A percentile compares a stretch with the other conserved stretches of the same genome.
phyloP scores from a whole-genome alignment of 1,140 invertebrate genomes.

The Thaumetopoea pityocampa region DNA sequence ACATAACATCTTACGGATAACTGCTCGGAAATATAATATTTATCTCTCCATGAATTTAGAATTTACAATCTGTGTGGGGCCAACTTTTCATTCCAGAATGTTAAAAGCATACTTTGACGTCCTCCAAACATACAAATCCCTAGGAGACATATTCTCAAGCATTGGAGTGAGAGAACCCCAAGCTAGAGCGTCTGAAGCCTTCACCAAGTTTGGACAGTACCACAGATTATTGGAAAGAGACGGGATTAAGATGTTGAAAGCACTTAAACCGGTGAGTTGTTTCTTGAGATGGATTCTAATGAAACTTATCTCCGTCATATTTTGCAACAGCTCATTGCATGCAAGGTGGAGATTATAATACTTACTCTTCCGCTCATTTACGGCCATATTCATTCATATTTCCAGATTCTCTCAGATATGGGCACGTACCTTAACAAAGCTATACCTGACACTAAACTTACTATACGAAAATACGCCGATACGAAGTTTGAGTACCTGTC shows the following conservation, averaged over 20 bases:
- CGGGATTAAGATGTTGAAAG: slow-evolving; percentile 93
- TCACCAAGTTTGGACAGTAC: slow-evolving; percentile 95
- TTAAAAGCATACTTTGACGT: slow-evolving; percentile 79
- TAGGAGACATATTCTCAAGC: slow-evolving; percentile 95
- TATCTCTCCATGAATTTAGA: no score
- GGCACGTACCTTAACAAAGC: slow-evolving; percentile 98
- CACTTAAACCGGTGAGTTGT: slow-evolving; percentile 90
- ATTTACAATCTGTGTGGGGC: no score
- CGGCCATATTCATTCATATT: slow-evolving; percentile 7
- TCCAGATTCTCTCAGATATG: slow-evolving; percentile 91
- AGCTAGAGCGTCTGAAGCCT: slow-evolving; percentile 95
- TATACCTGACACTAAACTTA: slow-evolving; percentile 97
- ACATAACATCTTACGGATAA: no score
- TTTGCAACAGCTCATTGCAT: no score
- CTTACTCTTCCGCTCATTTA: no score
- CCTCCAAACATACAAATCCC: slow-evolving; percentile 83
- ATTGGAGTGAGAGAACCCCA: slow-evolving; percentile 98
- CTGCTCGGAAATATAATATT: no score
- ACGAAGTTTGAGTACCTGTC: slow-evolving; percentile 99
- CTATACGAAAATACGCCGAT: slow-evolving; percentile 98
- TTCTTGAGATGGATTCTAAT: no score
- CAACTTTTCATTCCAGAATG: slow-evolving; percentile 61
- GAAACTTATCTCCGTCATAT: no score
- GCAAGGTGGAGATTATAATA: no score
- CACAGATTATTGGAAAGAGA: slow-evolving; percentile 95